A percentile compares a stretch with the other conserved stretches of the same genome.
Evolutionary conservation across 2,113 vertebrate genomes (phyloP).

Genomic region (Carettochelys insculpta): DNA sequence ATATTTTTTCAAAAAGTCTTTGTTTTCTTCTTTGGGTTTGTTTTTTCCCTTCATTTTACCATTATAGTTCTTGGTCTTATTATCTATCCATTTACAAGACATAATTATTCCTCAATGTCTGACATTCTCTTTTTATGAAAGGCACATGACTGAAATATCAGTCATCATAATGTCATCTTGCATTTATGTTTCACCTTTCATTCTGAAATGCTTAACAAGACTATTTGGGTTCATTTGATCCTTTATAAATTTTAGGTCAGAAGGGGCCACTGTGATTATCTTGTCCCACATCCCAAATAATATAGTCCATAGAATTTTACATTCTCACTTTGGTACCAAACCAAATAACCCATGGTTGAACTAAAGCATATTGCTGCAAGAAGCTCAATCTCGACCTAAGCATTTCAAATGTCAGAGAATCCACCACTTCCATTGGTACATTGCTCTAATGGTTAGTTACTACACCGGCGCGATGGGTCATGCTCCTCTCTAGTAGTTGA

Average conservation of each 20-base stretch:
- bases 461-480: neutral
- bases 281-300: neutral
- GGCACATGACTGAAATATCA: neutral
- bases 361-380: neutral
- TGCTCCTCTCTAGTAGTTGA: neutral
- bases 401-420: neutral
- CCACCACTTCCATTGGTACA: neutral
- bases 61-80: neutral
- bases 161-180: neutral
- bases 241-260: neutral
- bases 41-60: neutral
- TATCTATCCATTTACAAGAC: neutral
- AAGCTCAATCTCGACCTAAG: neutral
- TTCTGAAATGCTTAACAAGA: neutral
- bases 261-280: neutral
- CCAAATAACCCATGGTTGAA: neutral
- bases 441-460: neutral
- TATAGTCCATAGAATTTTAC: neutral
- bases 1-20: neutral
- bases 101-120: neutral
- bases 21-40: neutral
- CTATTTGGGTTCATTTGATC: neutral
- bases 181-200: constrained; percentile 13
- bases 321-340: neutral
- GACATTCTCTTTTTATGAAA: neutral